Evolutionary conservation across 2,113 vertebrate species (phyloP).

Genomic region (Acanthochromis polyacanthus): DNA sequence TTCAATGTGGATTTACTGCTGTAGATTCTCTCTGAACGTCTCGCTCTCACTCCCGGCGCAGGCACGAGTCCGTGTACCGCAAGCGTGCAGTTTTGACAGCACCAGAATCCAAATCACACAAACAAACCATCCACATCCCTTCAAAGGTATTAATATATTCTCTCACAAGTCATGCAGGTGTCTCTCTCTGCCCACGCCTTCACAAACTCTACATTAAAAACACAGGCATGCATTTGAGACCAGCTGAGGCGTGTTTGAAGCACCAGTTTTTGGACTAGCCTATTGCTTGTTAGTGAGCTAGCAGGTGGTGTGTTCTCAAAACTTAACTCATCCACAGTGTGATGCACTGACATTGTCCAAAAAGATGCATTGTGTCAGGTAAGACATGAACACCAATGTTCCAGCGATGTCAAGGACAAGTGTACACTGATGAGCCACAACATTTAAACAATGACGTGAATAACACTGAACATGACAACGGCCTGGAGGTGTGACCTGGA

Average conservation of each 20-base stretch:
- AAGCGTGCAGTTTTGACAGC: conserved; percentile 45
- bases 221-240: conserved; percentile 36
- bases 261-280: too few species aligned
- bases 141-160: conserved; percentile 51
- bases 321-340: background rate
- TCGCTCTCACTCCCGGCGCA: conserved; percentile 22
- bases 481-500: too few species aligned
- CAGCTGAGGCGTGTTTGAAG: conserved; percentile 1
- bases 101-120: conserved; percentile 27
- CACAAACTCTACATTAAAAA: conserved; percentile 45
- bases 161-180: conserved; percentile 33
- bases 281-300: too few species aligned
- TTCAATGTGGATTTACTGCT: conserved; percentile 19
- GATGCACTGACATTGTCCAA: conserved; percentile 17
- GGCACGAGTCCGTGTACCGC: conserved; percentile 14
- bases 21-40: conserved; percentile 36
- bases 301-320: too few species aligned
- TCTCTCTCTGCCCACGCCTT: conserved; percentile 20
- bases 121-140: conserved; percentile 44
- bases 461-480: too few species aligned
- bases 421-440: too few species aligned
- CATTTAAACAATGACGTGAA: too few species aligned
- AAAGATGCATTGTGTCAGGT: background rate
- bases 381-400: too few species aligned
- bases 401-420: too few species aligned